Base-by-base conservation (phyloP, 2,113 vertebrate genomes). In the Myocastor coypus region DNA sequence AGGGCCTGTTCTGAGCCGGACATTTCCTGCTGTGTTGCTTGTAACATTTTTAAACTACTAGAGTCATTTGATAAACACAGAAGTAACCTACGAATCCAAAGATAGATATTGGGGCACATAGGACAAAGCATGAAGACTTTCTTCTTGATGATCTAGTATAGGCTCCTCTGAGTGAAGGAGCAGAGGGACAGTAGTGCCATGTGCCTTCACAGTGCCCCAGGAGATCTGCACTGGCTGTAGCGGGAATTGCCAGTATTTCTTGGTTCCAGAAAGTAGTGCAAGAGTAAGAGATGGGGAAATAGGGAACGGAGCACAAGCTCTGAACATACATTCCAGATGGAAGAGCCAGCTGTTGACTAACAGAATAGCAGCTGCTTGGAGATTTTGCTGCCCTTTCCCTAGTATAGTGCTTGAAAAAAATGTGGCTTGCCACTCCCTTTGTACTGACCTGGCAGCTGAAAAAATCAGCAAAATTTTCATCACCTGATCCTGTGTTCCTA, bases 61-160 rank as follows among this genome's bases (percentile, higher is more conserved):
- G 66, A 94, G 88, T 91, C 14, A 34, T 97, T 85, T 82, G 91
- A 34, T 95, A 71, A 37, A 95, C 69, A 77, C 40, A 57, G 63
- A 88, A 87, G 75, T 86, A 84, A 85, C 63, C 34, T 96, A 59
- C 84, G 85, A 86, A 91, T 71, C 96, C 96, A 96, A 97, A 96
- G 96, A 96, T 91, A 64, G 0, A 42, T 75, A 17, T 77, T 4
- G 32, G 94, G 91, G 52, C 91, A 64, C 71, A 1, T 80, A 63
- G 14, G 59, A 11, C 19, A 7, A 28, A 13, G 26, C 30, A 0
- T 52, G 69, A 37, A 34, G 63, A 64, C 52, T 75, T 71, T 30
- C 11, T 52, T 28, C 83, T 93, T 59, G 73, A 32, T 80, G 7
- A 55, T 71, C 50, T 55, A 32, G 40, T 40, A n/a, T 30, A 37